phyloP scores from a whole-genome alignment of 2,113 vertebrate species.

The Petrocephalus microphthalmus region DNA sequence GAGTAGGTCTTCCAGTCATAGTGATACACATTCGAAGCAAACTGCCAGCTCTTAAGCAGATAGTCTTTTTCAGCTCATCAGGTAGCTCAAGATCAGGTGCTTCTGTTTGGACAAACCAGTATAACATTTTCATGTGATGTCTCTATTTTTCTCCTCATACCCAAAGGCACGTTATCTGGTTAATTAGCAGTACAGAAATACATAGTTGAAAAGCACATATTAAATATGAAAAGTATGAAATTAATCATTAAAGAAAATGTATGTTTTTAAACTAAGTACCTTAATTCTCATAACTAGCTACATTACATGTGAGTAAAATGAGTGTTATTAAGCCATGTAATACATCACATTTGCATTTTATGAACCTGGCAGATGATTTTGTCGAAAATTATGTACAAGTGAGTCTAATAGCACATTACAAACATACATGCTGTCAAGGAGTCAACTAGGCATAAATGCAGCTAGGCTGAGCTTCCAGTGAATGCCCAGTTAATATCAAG shows the following conservation, averaged over 20 bases:
- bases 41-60: conserved; percentile 84
- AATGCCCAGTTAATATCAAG: background rate
- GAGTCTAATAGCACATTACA: background rate
- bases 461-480: background rate
- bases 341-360: background rate
- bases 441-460: background rate
- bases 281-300: background rate
- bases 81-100: conserved; percentile 89
- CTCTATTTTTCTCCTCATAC: background rate
- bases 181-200: background rate
- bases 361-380: background rate
- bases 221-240: background rate
- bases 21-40: conserved; percentile 79
- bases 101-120: conserved; percentile 62
- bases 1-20: conserved; percentile 81
- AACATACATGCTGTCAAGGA: background rate
- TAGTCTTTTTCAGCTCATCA: conserved; percentile 89
- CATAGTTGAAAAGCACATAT: background rate
- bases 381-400: background rate
- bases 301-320: background rate
- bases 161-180: background rate
- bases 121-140: background rate
- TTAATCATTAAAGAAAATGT: background rate
- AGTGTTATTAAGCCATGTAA: background rate
- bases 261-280: background rate